Evolutionary conservation across 1,140 invertebrate genomes (phyloP).

Genomic region (Littorina saxatilis): DNA sequence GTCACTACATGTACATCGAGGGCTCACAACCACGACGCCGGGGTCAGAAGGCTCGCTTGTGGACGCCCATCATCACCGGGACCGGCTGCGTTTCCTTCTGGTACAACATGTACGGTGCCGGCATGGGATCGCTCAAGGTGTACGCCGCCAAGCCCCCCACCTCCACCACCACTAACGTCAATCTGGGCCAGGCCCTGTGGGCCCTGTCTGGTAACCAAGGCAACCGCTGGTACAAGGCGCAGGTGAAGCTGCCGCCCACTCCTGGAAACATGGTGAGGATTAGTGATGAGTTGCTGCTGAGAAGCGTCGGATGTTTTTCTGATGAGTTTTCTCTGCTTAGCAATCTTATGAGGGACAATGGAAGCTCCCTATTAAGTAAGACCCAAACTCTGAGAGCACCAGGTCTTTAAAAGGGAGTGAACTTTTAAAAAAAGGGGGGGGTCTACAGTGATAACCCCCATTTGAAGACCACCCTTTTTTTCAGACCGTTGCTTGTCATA

Average conservation of each 20-base stretch:
- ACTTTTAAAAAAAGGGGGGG: too few relatives aligned
- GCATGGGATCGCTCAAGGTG: conserved; percentile 64
- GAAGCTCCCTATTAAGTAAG: too few relatives aligned
- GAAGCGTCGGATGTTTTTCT: too few relatives aligned
- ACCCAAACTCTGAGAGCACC: too few relatives aligned
- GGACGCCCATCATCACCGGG: conserved; percentile 48
- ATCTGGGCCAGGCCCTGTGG: conserved; percentile 55
- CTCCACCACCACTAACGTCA: too few relatives aligned
- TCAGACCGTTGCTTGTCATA: too few relatives aligned
- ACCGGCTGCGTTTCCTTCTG: conserved; percentile 79
- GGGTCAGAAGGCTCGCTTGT: conserved; percentile 61
- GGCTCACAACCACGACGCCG: conserved; percentile 68
- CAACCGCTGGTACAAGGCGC: conserved; percentile 52
- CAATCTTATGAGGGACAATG: too few relatives aligned
- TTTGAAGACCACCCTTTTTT: too few relatives aligned
- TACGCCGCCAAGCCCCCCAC: conserved; percentile 32
- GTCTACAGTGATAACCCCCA: too few relatives aligned
- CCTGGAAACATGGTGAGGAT: conserved; percentile 9
- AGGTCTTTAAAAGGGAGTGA: too few relatives aligned
- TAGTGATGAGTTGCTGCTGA: background rate
- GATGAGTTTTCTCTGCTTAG: too few relatives aligned
- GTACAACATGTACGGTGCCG: conserved; percentile 85
- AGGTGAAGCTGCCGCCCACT: conserved; percentile 26
- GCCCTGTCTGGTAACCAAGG: conserved; percentile 57
- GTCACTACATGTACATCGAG: conserved; percentile 71